phyloP scores from a whole-genome alignment of 1,140 invertebrate species.

The Drosophila novamexicana region DNA sequence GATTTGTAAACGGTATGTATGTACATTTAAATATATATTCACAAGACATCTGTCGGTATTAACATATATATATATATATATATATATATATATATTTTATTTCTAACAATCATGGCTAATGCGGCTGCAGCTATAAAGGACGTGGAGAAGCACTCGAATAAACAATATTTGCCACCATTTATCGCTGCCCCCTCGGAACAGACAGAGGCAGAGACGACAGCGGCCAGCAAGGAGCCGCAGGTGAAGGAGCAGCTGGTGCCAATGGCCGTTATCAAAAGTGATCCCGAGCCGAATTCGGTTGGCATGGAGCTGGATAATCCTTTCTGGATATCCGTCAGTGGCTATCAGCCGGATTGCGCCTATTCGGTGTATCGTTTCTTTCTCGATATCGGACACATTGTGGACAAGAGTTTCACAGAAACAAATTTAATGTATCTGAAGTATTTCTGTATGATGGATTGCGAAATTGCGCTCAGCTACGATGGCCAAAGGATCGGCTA shows the following conservation, averaged over 20 bases:
- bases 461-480: slow-evolving; percentile 55
- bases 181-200: background rate
- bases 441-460: slow-evolving; percentile 42
- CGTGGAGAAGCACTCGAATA: background rate
- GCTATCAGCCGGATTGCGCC: slow-evolving; percentile 14
- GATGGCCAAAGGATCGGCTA: slow-evolving; percentile 59
- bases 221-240: background rate
- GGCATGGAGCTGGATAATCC: slow-evolving; percentile 1
- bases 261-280: background rate
- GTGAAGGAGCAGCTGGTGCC: background rate
- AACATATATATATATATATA: too few relatives aligned
- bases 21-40: too few relatives aligned
- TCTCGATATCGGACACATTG: slow-evolving; percentile 48
- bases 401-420: slow-evolving; percentile 21
- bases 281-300: background rate
- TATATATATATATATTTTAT: too few relatives aligned
- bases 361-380: slow-evolving; percentile 56
- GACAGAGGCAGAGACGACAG: background rate
- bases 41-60: too few relatives aligned
- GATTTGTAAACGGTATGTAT: too few relatives aligned
- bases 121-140: background rate
- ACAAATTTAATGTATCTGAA: slow-evolving; percentile 57
- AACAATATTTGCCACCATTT: slow-evolving; percentile 5
- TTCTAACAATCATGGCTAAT: too few relatives aligned
- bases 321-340: slow-evolving; percentile 59